These are phyloP conservation scores for Drosophila testacea DNA, from an alignment of 2,888 invertebrate species.

Conservation along the genomic window DNA sequence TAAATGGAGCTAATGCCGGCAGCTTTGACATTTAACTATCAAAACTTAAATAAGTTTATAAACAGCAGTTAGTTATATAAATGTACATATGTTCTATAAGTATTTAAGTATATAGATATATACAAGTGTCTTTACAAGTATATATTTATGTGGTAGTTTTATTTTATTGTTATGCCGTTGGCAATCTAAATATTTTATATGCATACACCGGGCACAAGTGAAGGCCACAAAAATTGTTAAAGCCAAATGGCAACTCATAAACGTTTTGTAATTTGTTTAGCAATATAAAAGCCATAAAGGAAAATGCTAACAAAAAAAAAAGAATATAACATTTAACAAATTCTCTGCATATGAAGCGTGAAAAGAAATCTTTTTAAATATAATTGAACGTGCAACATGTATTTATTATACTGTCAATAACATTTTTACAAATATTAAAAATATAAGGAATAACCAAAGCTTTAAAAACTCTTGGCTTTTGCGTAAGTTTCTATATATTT, in stretches of 20 bases:
- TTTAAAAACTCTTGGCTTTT: no score
- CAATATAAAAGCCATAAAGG: constrained; percentile 35
- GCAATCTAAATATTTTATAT: constrained; percentile 47
- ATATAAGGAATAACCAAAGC: no score
- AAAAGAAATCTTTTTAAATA: no score
- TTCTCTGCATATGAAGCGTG: neutral
- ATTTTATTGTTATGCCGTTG: constrained; percentile 52
- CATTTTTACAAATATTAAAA: no score
- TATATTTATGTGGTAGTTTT: constrained; percentile 21
- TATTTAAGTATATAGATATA: constrained; percentile 27
- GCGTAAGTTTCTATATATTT: no score
- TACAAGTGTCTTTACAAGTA: neutral
- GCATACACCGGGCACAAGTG: constrained; percentile 27
- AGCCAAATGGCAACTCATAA: constrained; percentile 60
- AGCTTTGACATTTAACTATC: constrained; percentile 50
- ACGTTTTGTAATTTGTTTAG: constrained; percentile 51
- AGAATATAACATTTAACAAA: neutral
- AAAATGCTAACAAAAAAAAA: constrained; percentile 12
- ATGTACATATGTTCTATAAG: neutral
- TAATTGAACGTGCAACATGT: no score
- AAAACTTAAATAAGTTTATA: constrained; percentile 29
- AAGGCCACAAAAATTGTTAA: constrained; percentile 55
- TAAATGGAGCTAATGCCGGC: constrained; percentile 44
- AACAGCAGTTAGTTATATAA: neutral
- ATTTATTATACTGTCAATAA: no score